phyloP scores from a whole-genome alignment of 1,140 invertebrate species.

The Drosophila setifemur region DNA sequence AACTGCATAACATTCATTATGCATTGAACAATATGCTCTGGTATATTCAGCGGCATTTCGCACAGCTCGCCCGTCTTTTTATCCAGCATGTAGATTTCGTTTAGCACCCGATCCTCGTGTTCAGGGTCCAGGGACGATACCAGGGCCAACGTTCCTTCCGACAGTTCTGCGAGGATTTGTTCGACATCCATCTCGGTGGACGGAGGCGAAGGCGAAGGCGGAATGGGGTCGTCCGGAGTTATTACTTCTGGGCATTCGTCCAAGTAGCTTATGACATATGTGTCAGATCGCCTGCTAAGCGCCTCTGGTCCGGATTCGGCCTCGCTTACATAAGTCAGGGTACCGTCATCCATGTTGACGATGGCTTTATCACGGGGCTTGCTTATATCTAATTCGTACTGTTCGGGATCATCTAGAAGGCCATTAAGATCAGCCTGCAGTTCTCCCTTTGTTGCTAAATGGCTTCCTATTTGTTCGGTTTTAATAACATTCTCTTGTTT shows the following conservation, averaged over 20 bases:
- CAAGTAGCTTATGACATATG: conserved; percentile 21
- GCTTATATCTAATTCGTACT: conserved; percentile 4
- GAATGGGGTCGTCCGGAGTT: conserved; percentile 1
- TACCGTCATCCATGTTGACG: conserved; percentile 42
- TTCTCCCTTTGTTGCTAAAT: conserved; percentile 18
- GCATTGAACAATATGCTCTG: conserved; percentile 81
- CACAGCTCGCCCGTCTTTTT: conserved; percentile 72
- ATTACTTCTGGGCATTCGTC: neutral
- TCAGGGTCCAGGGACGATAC: conserved; percentile 71
- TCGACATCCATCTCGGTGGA: conserved; percentile 65
- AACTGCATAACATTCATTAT: conserved; percentile 75
- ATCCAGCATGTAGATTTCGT: conserved; percentile 83
- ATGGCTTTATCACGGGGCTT: conserved; percentile 33
- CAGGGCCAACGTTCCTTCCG: conserved; percentile 81
- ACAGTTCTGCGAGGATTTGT: conserved; percentile 67
- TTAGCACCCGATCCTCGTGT: conserved; percentile 66
- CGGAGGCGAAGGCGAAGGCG: neutral
- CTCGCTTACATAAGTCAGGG: conserved; percentile 36
- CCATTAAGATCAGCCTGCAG: conserved; percentile 56
- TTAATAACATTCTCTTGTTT: conserved; percentile 47
- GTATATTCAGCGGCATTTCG: conserved; percentile 78
- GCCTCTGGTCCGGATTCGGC: neutral
- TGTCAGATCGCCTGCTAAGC: conserved; percentile 8
- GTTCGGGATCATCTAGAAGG: conserved; percentile 42
- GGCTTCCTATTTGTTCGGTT: conserved; percentile 34